Conservation (phyloP, 2,797 vertebrate species). For the Rhadinocentrus ornatus region DNA sequence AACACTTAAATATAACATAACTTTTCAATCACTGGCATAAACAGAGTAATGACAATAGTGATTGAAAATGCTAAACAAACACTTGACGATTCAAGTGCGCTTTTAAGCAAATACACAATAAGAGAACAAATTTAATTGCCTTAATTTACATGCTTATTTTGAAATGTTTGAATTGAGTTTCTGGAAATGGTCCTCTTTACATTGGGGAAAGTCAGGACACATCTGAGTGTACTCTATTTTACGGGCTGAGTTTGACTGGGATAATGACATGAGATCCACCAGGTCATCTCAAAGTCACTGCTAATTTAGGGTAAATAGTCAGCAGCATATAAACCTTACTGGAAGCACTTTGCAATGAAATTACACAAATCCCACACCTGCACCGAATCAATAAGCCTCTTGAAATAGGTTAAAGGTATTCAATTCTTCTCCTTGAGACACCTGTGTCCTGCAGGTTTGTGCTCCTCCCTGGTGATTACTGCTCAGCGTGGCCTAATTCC, state of each 20-base stretch:
- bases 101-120: constrained; percentile 49
- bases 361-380: constrained; percentile 35
- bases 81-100: constrained; percentile 60
- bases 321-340: constrained; percentile 28
- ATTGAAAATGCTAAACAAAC: constrained; percentile 66
- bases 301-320: constrained; percentile 57
- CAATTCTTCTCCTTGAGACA: constrained; percentile 47
- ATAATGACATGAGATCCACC: constrained; percentile 59
- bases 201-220: constrained; percentile 49
- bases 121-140: constrained; percentile 43
- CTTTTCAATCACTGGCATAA: constrained; percentile 64
- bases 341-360: constrained; percentile 32
- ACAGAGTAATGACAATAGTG: constrained; percentile 46
- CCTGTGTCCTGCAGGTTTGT: constrained; percentile 44
- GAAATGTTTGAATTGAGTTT: constrained; percentile 54
- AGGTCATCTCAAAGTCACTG: constrained; percentile 36
- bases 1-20: constrained; percentile 11
- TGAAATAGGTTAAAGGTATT: constrained; percentile 59
- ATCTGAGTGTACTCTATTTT: constrained; percentile 37
- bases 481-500: constrained; percentile 45
- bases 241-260: constrained; percentile 39
- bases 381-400: constrained; percentile 51
- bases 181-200: constrained; percentile 46
- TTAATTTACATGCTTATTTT: constrained; percentile 45
- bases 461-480: constrained; percentile 30